Percentiles rank a stretch among this genome's conserved stretches.
phyloP scores from a whole-genome alignment of 1,140 invertebrate genomes.

The Leucophenga varia region DNA sequence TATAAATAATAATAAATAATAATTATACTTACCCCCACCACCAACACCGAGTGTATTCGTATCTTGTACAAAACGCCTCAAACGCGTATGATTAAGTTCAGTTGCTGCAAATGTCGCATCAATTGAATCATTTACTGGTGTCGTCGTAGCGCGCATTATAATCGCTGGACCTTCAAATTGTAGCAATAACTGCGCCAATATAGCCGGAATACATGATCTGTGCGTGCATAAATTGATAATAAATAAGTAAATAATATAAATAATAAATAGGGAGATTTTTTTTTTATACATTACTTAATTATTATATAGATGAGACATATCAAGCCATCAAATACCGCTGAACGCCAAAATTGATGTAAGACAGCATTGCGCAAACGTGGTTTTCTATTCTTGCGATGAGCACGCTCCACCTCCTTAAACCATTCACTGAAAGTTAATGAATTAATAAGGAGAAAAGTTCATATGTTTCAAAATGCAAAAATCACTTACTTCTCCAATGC shows the following conservation, averaged over 20 bases:
- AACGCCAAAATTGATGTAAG: conserved; percentile 53
- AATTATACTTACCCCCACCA: too few relatives aligned
- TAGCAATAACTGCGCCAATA: conserved; percentile 55
- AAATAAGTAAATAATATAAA: conserved; percentile 6
- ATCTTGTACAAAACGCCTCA: too few relatives aligned
- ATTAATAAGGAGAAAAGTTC: background rate
- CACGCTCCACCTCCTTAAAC: conserved; percentile 57
- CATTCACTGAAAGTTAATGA: conserved; percentile 55
- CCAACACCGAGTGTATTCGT: too few relatives aligned
- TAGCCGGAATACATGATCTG: conserved; percentile 58
- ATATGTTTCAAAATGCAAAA: background rate
- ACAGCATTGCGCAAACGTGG: conserved; percentile 57
- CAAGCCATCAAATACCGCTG: conserved; percentile 57
- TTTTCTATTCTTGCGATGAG: conserved; percentile 44
- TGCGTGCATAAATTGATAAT: conserved; percentile 17
- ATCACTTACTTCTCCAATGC: conserved; percentile 52
- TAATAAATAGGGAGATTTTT: background rate
- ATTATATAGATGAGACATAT: conserved; percentile 54
- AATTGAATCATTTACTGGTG: too few relatives aligned
- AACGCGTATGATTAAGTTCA: too few relatives aligned
- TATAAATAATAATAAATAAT: too few relatives aligned
- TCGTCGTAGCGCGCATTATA: too few relatives aligned
- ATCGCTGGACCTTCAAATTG: conserved; percentile 40
- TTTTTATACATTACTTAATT: conserved; percentile 48
- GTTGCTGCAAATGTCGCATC: too few relatives aligned